Base-by-base conservation (phyloP, 2,888 invertebrate genomes). In the Pardosa pseudoannulata region DNA sequence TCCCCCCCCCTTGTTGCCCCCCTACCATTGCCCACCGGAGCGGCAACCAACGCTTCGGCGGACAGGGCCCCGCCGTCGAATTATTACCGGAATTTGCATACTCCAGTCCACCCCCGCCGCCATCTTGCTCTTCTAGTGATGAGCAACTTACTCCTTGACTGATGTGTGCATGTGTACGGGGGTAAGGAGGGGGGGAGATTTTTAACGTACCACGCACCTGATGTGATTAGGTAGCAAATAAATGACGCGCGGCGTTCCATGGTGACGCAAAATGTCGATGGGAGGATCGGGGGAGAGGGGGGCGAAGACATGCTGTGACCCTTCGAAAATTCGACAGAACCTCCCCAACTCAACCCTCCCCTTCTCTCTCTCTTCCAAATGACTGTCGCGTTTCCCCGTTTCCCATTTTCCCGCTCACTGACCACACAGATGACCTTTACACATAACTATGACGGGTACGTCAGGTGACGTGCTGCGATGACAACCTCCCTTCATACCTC, bases 361-460 rank as follows among this genome's bases (percentile, higher is more conserved):
- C n/a, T 46, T 16, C 46, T 16, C 11, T 16, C 46, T 16, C n/a
- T 56, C 5, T 11, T 23, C 23, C 83, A 72, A 76, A 76, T 83
- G 78, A 72, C 83, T 78, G 78, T 74, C 81, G 41, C 31, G 50
- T 36, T 29, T 39, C 62, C 70, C 81, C 72, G 56, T 85, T 85
- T 79, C 85, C 85, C 79, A 86, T 86, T 86, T 86, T 86, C 85
- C 67, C 85, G 85, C 79, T 86, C 85, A 86, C 79, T 86, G 85
- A 79, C 85, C 85, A 74, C 74, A 73, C 46, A 86, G 85, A 86
- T 79, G 85, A 86, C 85, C 85, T 86, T n/a, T 74, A 79, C 85
- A 86, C 85, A 86, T 86, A 86, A 86, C 85, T 86, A 74, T 70
- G 85, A 86, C 85, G 68, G 65, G 79, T 74, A 79, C 62, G 85